Base-by-base conservation (phyloP, 2,888 invertebrate genomes). In the Mythimna pallens region DNA sequence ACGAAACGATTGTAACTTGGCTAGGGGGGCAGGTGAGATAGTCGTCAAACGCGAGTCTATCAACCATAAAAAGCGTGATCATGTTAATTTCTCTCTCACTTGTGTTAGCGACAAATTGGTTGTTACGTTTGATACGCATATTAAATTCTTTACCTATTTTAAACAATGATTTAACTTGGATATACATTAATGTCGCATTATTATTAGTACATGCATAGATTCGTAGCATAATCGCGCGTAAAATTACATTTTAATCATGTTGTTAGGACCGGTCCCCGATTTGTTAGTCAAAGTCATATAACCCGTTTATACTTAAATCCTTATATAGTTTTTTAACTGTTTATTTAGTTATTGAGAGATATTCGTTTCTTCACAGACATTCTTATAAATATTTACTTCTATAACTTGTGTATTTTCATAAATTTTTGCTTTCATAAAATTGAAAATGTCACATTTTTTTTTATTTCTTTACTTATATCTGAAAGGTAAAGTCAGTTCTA, bases 231-330 rank as follows among this genome's bases (percentile, higher is more conserved):
- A 78, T 78, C 71, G 55, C 55, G 55, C 61, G 75, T 71, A 57
- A 71, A 75, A 75, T 71, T 75, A 70, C 61, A 62, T 55, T 62
- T 78, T 78, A 78, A 61, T 78, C 50, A 58, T n/a, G 67, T 22
- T 17, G 47, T 57, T 50, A 12, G 17, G 22, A 75, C 75, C 34
- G 71, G 75, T 78, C 17, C 8, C 50, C 47, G 14, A 70, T 74
- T 61, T 30, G 40, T 69, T 43, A 25, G 61, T 55, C 71, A 70
- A 78, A 78, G 75, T 75, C 75, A 78, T 62, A 43, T 14, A 71
- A 75, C 78, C 71, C 30, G 78, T 75, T 62, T 50, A 7, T 75
- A 17, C 30, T 30, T 50, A 40, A 57, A 40, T 71, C 20, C 71
- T 78, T 34, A 30, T 50, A 61, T 61, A 55, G 30, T 6, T 62